A percentile compares a stretch with the other conserved stretches of the same genome.
Evolutionary conservation across 1,140 invertebrate species (phyloP).

Genomic region (Hyles euphorbiae): DNA sequence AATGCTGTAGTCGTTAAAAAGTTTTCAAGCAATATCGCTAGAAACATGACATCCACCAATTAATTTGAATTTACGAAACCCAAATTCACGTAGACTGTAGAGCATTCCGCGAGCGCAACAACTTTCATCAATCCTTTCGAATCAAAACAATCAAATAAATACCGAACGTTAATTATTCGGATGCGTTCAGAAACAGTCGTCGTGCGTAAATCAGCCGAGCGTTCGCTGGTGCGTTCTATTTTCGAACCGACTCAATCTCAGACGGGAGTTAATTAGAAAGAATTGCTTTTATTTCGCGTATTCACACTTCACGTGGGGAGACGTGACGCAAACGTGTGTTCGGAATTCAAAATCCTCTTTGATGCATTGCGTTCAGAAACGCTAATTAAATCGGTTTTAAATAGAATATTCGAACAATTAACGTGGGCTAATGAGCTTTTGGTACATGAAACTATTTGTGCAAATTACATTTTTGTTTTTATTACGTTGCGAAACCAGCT

Average conservation of each 20-base stretch:
- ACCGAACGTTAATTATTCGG: conserved; percentile 66
- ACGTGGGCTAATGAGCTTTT: conserved; percentile 21
- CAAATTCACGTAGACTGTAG: conserved; percentile 13
- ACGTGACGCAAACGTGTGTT: conserved; percentile 52
- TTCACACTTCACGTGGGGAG: conserved; percentile 56
- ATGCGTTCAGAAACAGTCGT: conserved; percentile 57
- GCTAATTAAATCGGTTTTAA: conserved; percentile 24
- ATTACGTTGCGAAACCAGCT: background rate
- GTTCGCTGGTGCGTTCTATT: conserved; percentile 52
- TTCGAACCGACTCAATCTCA: conserved; percentile 52
- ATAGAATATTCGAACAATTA: conserved; percentile 23
- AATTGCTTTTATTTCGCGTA: conserved; percentile 73
- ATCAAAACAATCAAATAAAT: conserved; percentile 73
- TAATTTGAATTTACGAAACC: conserved; percentile 9
- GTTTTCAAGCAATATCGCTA: too few relatives aligned
- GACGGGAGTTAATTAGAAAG: conserved; percentile 70
- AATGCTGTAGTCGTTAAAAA: too few relatives aligned
- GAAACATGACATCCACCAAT: too few relatives aligned
- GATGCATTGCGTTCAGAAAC: conserved; percentile 33
- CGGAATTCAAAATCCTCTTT: conserved; percentile 40
- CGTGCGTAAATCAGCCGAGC: conserved; percentile 58
- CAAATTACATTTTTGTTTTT: background rate
- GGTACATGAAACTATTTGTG: background rate
- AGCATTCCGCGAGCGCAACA: conserved; percentile 40
- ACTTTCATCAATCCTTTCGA: conserved; percentile 48